Evolutionary conservation across 2,113 vertebrate genomes (phyloP).

Genomic region (Carettochelys insculpta): DNA sequence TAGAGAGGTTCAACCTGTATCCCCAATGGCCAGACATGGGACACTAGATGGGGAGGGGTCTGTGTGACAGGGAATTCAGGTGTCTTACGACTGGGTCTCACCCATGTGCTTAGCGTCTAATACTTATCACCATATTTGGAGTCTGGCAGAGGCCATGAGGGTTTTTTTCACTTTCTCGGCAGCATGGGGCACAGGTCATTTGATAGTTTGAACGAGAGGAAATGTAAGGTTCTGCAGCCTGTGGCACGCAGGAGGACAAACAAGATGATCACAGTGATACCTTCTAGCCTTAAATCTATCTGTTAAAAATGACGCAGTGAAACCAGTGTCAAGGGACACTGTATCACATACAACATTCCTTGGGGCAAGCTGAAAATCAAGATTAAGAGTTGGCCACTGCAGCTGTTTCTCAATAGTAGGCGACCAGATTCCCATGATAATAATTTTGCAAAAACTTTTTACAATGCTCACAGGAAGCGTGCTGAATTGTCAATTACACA

Average conservation of each 20-base stretch:
- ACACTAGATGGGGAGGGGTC: no score
- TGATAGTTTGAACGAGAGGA: not conserved
- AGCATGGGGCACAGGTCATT: not conserved
- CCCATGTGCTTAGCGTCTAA: not conserved
- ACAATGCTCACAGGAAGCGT: not conserved
- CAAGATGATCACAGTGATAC: not conserved
- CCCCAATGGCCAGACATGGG: no score
- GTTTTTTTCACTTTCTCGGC: not conserved
- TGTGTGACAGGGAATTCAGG: no score
- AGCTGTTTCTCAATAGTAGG: not conserved
- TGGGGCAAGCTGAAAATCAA: not conserved
- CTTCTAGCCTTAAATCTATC: not conserved
- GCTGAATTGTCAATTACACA: not conserved
- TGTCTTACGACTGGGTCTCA: not conserved
- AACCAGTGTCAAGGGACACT: not conserved
- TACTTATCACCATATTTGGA: not conserved
- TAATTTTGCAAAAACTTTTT: not conserved
- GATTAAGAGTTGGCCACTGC: not conserved
- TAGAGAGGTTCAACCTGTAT: no score
- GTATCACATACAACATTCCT: not conserved
- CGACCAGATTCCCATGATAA: not conserved
- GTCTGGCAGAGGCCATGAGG: not conserved
- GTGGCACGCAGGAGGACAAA: not conserved
- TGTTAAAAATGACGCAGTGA: not conserved
- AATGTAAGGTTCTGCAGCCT: not conserved